Conservation (phyloP, 2,888 invertebrate genomes). For the Mycogona germanica region DNA sequence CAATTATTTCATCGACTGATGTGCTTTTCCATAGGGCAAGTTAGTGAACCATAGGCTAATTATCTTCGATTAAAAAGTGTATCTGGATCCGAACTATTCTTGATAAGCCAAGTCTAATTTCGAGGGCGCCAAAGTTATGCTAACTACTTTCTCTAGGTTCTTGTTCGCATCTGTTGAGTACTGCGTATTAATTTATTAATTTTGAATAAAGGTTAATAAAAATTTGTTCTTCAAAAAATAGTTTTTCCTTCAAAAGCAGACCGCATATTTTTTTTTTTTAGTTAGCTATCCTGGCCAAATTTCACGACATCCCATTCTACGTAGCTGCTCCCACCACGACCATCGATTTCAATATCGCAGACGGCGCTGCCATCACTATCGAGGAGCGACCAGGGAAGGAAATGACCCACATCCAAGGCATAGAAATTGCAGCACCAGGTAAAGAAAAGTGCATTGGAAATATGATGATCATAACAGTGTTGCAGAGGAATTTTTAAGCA, state of each 20-base stretch:
- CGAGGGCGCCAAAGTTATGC: no score
- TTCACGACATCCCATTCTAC: conserved; percentile 88
- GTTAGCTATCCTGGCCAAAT: conserved; percentile 80
- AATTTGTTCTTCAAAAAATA: no score
- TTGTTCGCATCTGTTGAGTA: background rate
- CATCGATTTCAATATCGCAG: conserved; percentile 63
- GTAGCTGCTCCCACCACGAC: conserved; percentile 86
- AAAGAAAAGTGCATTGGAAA: no score
- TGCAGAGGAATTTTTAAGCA: background rate
- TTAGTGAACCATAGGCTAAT: no score
- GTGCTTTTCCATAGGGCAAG: no score
- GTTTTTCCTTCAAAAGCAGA: no score
- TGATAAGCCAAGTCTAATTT: no score
- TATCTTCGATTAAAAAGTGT: no score
- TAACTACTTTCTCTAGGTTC: no score
- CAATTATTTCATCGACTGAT: no score
- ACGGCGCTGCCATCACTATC: conserved; percentile 78
- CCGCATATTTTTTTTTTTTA: conserved; percentile 30
- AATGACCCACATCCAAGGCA: conserved; percentile 79
- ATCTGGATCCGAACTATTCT: no score
- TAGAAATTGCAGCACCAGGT: conserved; percentile 79
- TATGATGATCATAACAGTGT: background rate
- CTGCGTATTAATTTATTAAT: background rate
- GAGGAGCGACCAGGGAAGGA: conserved; percentile 86
- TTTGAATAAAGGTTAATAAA: background rate